phyloP scores from a whole-genome alignment of 2,113 vertebrate species.

The Genyomyrus donnyi region DNA sequence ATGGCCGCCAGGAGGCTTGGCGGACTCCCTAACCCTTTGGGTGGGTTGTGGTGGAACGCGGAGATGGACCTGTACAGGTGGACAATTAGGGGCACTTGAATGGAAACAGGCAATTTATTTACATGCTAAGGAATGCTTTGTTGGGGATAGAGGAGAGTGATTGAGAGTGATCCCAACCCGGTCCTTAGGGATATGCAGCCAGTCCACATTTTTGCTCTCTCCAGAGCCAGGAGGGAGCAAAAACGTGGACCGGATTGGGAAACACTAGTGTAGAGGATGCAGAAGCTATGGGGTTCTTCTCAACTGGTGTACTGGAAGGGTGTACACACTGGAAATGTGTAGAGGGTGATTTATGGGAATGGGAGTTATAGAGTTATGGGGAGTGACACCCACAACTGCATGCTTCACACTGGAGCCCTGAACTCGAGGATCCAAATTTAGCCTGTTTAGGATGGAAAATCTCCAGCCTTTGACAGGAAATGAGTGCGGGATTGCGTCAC shows the following conservation, averaged over 20 bases:
- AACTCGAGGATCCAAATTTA: conserved; percentile 21
- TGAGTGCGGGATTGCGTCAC: conserved; percentile 10
- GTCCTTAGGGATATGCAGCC: neutral
- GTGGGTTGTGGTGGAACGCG: neutral
- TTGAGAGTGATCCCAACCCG: neutral
- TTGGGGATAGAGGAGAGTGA: neutral
- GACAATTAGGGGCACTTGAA: neutral
- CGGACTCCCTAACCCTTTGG: neutral
- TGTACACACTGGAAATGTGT: neutral
- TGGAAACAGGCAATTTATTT: conserved; percentile 13
- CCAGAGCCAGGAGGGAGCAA: neutral
- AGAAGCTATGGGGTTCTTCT: neutral
- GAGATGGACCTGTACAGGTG: neutral
- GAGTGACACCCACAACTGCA: conserved; percentile 14
- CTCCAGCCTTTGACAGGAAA: conserved; percentile 23
- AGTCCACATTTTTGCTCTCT: neutral
- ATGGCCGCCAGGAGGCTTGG: conserved; percentile 14
- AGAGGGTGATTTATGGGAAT: neutral
- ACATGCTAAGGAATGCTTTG: conserved; percentile 4
- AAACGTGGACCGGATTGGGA: neutral
- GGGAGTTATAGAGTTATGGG: neutral
- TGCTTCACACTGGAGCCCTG: conserved; percentile 18
- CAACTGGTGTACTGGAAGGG: neutral
- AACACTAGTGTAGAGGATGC: neutral
- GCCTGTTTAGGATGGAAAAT: conserved; percentile 20